Evolutionary conservation across 2,888 invertebrate genomes (phyloP).

Genomic region (Hartigia nigra): DNA sequence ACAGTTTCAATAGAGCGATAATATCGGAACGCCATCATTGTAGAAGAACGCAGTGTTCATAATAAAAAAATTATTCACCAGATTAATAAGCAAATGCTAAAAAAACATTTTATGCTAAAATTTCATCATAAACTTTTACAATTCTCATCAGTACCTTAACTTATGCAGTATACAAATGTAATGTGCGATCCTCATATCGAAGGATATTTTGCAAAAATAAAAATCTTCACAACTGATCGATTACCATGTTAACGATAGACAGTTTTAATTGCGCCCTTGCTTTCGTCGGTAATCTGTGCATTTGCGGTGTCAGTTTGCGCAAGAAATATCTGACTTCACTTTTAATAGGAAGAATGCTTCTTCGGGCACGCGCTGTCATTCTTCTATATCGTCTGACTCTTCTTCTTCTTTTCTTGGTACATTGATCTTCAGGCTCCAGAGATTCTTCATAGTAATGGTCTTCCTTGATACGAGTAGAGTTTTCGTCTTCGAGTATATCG

Average conservation of each 20-base stretch:
- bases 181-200: background rate
- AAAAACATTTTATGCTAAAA: background rate
- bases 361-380: conserved; percentile 46
- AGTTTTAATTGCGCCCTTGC: conserved; percentile 60
- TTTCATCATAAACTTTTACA: background rate
- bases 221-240: conserved; percentile 53
- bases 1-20: background rate
- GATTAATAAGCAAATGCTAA: background rate
- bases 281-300: conserved; percentile 56
- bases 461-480: conserved; percentile 27
- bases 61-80: background rate
- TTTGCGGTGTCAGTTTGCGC: conserved; percentile 56
- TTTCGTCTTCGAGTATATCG: conserved; percentile 32
- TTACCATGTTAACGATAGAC: conserved; percentile 61
- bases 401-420: conserved; percentile 19
- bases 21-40: background rate
- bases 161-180: background rate
- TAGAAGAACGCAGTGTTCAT: background rate
- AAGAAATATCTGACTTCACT: conserved; percentile 55
- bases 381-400: conserved; percentile 26
- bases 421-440: conserved; percentile 25
- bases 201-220: background rate
- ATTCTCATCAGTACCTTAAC: background rate
- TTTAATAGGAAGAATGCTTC: conserved; percentile 58
- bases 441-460: conserved; percentile 36